Evolutionary conservation across 1,140 invertebrate species (phyloP).

Genomic region (Uloborus diversus): DNA sequence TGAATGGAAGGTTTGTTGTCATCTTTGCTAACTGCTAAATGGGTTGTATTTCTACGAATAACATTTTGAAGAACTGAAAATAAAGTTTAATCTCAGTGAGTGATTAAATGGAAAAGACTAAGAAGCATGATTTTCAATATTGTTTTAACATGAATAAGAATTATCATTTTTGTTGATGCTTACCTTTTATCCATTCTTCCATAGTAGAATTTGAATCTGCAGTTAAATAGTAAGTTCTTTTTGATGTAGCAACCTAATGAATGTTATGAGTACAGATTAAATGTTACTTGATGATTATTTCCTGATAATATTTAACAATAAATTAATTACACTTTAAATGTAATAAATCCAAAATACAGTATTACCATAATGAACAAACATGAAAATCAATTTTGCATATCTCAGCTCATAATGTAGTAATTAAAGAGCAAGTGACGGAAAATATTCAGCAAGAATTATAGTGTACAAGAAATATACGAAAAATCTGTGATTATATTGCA

Average conservation of each 20-base stretch:
- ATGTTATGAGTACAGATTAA: no score
- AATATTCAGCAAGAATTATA: no score
- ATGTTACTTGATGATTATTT: no score
- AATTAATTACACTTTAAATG: neutral
- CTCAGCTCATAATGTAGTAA: no score
- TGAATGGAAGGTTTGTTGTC: slow-evolving; percentile 93
- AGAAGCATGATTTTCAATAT: neutral
- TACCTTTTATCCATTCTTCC: slow-evolving; percentile 86
- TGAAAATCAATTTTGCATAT: no score
- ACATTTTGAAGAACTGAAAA: slow-evolving; percentile 78
- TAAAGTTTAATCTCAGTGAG: neutral
- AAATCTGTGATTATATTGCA: no score
- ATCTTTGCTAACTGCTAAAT: slow-evolving; percentile 85
- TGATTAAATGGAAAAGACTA: no score
- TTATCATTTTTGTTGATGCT: neutral
- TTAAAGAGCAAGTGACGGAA: no score
- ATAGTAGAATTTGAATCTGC: slow-evolving; percentile 90
- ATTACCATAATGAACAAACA: no score
- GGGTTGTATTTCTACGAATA: slow-evolving; percentile 89
- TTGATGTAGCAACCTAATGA: slow-evolving; percentile 47
- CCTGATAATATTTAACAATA: neutral
- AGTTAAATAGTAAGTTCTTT: slow-evolving; percentile 86
- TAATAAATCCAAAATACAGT: no score
- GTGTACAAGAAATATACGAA: no score
- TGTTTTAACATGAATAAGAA: neutral